A percentile compares a stretch with the other conserved stretches of the same genome.
phyloP scores from a whole-genome alignment of 2,113 vertebrate species.

The Trematocara marginatum region DNA sequence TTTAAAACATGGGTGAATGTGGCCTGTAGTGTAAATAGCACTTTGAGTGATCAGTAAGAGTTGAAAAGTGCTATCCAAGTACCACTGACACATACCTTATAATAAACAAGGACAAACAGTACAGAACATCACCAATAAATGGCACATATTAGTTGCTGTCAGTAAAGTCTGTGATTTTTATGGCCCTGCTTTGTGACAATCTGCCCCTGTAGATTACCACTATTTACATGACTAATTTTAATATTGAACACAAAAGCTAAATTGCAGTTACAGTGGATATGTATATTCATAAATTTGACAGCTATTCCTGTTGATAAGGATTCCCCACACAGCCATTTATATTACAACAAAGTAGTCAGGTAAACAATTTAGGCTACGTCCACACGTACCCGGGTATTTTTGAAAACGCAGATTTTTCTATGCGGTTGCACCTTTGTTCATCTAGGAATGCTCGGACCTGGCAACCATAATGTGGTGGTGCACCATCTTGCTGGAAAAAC shows the following conservation, averaged over 20 bases:
- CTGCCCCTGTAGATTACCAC: not conserved
- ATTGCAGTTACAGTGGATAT: not conserved
- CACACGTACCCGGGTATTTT: too few species aligned
- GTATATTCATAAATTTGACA: not conserved
- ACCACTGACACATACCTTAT: not conserved
- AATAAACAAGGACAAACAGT: not conserved
- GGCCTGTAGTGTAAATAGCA: not conserved
- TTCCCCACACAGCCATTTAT: not conserved
- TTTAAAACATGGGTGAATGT: not conserved
- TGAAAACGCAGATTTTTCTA: too few species aligned
- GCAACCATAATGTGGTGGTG: too few species aligned
- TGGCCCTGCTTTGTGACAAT: not conserved
- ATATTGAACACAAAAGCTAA: not conserved
- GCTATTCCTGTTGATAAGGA: not conserved
- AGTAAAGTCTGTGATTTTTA: not conserved
- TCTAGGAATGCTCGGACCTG: too few species aligned
- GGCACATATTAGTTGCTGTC: not conserved
- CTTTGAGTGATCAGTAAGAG: not conserved
- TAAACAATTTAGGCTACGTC: not conserved
- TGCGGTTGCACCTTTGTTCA: too few species aligned
- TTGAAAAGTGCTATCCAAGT: not conserved
- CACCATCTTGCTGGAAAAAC: too few species aligned
- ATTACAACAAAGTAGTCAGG: not conserved
- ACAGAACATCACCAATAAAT: not conserved
- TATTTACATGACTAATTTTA: not conserved